A percentile compares a stretch with the other conserved stretches of the same genome.
Conservation (phyloP, 2,888 invertebrate species). For the Corythucha ciliata region DNA sequence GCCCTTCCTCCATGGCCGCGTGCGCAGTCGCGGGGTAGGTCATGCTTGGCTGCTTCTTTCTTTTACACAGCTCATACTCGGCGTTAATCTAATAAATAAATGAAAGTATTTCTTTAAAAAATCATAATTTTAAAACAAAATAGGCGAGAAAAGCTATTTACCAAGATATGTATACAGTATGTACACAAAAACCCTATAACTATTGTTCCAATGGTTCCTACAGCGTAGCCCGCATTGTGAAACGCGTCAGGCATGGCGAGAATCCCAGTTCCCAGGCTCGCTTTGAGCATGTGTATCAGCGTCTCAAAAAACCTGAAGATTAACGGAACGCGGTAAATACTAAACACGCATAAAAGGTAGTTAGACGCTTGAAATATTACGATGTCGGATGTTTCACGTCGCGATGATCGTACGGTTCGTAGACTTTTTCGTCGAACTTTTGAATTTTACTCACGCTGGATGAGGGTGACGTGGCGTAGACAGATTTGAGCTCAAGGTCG, state of each 20-base stretch:
- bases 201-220: slow-evolving; percentile 71
- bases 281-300: slow-evolving; percentile 75
- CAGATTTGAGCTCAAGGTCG: too few relatives aligned
- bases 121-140: background rate
- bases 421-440: slow-evolving; percentile 53
- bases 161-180: slow-evolving; percentile 85
- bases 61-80: slow-evolving; percentile 47
- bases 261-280: slow-evolving; percentile 84
- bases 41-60: slow-evolving; percentile 51
- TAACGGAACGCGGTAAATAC: slow-evolving; percentile 12
- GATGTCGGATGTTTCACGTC: slow-evolving; percentile 62
- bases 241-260: slow-evolving; percentile 85
- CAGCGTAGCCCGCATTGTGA: slow-evolving; percentile 66
- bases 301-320: slow-evolving; percentile 63
- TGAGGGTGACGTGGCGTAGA: too few relatives aligned
- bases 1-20: slow-evolving; percentile 67
- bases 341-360: background rate
- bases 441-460: too few relatives aligned
- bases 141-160: slow-evolving; percentile 42
- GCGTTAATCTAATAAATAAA: slow-evolving; percentile 51
- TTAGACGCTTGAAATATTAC: too few relatives aligned
- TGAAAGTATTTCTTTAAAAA: background rate
- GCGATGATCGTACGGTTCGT: slow-evolving; percentile 59
- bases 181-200: slow-evolving; percentile 81
- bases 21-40: slow-evolving; percentile 75